Conservation (phyloP, 2,888 invertebrate genomes). For the Orthosia gracilis region DNA sequence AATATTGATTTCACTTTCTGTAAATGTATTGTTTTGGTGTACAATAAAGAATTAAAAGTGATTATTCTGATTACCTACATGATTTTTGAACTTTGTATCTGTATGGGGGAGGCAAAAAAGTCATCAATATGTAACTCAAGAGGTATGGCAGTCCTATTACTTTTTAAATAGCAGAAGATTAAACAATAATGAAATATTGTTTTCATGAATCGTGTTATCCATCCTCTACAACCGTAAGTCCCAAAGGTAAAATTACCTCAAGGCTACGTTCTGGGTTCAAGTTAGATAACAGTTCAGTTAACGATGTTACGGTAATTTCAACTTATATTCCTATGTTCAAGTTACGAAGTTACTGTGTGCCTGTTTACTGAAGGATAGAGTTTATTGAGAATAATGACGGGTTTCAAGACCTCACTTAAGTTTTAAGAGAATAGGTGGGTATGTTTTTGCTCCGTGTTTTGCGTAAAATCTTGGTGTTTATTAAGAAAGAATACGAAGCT, state of each 20-base stretch:
- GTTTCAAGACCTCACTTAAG: constrained; percentile 15
- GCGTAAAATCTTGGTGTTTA: neutral
- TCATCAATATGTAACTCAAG: too few species aligned
- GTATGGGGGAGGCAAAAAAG: too few species aligned
- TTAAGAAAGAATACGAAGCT: too few species aligned
- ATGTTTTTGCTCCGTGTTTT: neutral
- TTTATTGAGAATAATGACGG: constrained; percentile 35
- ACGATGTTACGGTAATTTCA: constrained; percentile 69
- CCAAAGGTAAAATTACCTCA: constrained; percentile 64
- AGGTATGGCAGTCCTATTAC: too few species aligned
- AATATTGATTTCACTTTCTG: too few species aligned
- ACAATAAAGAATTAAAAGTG: too few species aligned
- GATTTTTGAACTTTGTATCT: too few species aligned
- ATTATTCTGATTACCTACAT: too few species aligned
- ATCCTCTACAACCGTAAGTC: constrained; percentile 44
- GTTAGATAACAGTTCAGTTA: constrained; percentile 69
- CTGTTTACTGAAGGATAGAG: constrained; percentile 46
- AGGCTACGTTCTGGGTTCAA: constrained; percentile 59
- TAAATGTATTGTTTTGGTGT: too few species aligned
- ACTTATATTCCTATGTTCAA: constrained; percentile 63
- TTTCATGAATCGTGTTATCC: neutral
- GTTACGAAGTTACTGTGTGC: constrained; percentile 47
- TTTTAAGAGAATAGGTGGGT: constrained; percentile 15
- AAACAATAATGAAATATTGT: too few species aligned
- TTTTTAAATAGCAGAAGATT: too few species aligned